Conservation (phyloP, 1,140 invertebrate genomes). For the Epicauta chinensis region DNA sequence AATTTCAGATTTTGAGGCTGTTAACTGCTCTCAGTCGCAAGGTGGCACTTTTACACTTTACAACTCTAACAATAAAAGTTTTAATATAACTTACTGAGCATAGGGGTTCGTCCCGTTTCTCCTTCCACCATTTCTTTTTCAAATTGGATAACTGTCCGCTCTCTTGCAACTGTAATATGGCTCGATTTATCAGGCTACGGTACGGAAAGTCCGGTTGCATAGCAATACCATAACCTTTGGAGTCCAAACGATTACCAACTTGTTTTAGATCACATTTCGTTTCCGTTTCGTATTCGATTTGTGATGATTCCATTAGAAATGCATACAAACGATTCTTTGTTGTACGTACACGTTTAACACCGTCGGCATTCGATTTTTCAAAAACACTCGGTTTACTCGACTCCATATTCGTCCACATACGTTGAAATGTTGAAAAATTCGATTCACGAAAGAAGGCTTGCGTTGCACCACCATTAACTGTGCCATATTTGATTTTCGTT, state of each 20-base stretch:
- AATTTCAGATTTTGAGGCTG: too few relatives aligned
- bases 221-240: constrained; percentile 76
- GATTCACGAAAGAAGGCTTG: constrained; percentile 65
- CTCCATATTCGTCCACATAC: constrained; percentile 71
- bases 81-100: constrained; percentile 13
- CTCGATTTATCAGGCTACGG: constrained; percentile 62
- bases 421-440: constrained; percentile 61
- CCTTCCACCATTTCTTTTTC: constrained; percentile 86
- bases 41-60: neutral
- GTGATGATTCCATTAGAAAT: constrained; percentile 81
- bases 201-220: constrained; percentile 65
- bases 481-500: constrained; percentile 84
- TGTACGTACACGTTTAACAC: constrained; percentile 71
- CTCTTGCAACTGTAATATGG: constrained; percentile 77
- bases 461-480: constrained; percentile 64
- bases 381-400: constrained; percentile 75
- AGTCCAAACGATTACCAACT: constrained; percentile 69
- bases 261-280: constrained; percentile 72
- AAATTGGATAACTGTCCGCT: constrained; percentile 65
- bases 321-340: constrained; percentile 62
- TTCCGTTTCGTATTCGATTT: constrained; percentile 71
- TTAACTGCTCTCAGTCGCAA: too few relatives aligned
- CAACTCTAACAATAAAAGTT: neutral
- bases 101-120: constrained; percentile 43
- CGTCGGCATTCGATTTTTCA: constrained; percentile 72